Conservation (phyloP, 1,140 invertebrate species). For the Bombyx mori region DNA sequence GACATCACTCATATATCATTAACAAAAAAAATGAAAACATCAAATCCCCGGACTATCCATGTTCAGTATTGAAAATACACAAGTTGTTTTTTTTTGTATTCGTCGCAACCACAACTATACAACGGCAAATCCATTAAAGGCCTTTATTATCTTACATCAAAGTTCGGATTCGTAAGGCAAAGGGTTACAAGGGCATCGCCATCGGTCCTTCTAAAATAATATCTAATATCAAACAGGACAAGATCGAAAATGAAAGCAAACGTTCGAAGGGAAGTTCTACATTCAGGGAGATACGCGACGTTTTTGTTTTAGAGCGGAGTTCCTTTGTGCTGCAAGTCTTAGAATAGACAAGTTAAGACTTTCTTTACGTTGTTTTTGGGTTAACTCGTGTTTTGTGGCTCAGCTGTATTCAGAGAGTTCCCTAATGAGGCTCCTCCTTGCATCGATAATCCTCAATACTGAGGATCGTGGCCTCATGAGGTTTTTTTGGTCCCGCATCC, state of each 20-base stretch:
- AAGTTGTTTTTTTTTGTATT: conserved; percentile 37
- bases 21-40: too few species aligned
- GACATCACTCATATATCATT: too few species aligned
- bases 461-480: too few species aligned
- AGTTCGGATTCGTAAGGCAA: conserved; percentile 46
- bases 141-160: conserved; percentile 62
- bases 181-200: conserved; percentile 6
- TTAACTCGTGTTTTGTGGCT: too few species aligned
- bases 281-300: conserved; percentile 51
- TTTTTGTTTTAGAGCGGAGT: conserved; percentile 49
- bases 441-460: too few species aligned
- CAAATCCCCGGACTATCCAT: conserved; percentile 13
- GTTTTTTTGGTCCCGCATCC: too few species aligned
- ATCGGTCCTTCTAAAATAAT: conserved; percentile 26
- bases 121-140: conserved; percentile 56
- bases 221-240: conserved; percentile 33
- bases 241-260: conserved; percentile 29
- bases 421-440: too few species aligned
- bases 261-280: conserved; percentile 32
- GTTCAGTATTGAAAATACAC: conserved; percentile 24
- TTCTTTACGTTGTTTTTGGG: too few species aligned
- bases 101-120: conserved; percentile 31
- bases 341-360: too few species aligned
- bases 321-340: conserved; percentile 47
- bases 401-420: too few species aligned